A percentile compares a stretch with the other conserved stretches of the same genome.
Evolutionary conservation across 1,140 invertebrate genomes (phyloP).

Genomic region (Caenorhabditis remanei): DNA sequence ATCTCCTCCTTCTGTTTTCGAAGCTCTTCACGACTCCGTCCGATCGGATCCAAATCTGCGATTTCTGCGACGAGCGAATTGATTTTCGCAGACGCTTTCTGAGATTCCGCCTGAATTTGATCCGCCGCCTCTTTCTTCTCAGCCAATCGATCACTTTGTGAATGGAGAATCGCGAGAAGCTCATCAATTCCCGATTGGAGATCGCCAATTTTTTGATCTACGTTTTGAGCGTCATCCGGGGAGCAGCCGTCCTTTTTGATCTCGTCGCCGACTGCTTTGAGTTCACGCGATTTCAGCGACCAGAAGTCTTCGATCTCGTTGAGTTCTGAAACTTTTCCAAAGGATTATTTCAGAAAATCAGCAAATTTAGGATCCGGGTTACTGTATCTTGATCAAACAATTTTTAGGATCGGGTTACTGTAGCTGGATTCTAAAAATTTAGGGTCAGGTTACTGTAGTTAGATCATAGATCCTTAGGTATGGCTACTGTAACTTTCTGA

Average conservation of each 20-base stretch:
- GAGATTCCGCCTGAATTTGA: neutral
- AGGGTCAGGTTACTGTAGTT: too few species aligned
- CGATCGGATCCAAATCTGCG: conserved; percentile 54
- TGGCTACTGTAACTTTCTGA: too few species aligned
- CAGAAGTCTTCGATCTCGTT: conserved; percentile 43
- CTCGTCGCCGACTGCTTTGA: conserved; percentile 80
- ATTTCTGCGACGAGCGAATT: conserved; percentile 36
- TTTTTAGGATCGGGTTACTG: too few species aligned
- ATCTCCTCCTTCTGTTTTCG: conserved; percentile 53
- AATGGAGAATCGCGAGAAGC: neutral
- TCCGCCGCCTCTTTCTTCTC: conserved; percentile 5
- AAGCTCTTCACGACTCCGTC: conserved; percentile 33
- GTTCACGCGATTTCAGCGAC: conserved; percentile 13
- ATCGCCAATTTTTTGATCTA: neutral
- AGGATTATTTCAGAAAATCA: neutral
- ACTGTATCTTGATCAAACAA: too few species aligned
- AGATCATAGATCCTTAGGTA: too few species aligned
- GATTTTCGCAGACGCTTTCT: neutral
- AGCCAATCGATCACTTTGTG: neutral
- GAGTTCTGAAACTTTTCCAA: conserved; percentile 36
- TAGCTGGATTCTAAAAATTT: too few species aligned
- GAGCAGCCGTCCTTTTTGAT: conserved; percentile 85
- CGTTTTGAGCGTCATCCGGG: neutral
- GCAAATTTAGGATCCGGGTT: too few species aligned
- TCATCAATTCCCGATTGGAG: conserved; percentile 18